Evolutionary conservation across 2,888 invertebrate genomes (phyloP).

Genomic region (Lithophane socia): DNA sequence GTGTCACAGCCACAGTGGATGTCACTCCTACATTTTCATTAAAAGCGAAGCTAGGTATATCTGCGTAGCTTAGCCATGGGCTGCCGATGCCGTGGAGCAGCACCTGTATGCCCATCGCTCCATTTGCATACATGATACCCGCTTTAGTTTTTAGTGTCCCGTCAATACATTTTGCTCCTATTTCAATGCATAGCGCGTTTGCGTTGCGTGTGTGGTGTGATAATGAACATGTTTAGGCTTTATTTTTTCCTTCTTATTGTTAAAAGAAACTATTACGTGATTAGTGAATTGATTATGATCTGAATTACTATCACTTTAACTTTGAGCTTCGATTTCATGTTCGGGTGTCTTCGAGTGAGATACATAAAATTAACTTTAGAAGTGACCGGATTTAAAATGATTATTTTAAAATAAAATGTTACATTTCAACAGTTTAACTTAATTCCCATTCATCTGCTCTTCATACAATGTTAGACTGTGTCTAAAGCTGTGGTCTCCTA

Average conservation of each 20-base stretch:
- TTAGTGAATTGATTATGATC: neutral
- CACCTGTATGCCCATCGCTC: constrained; percentile 2
- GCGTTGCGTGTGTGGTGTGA: constrained; percentile 28
- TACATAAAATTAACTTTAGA: neutral
- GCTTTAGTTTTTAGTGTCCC: constrained; percentile 9
- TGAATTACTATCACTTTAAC: neutral
- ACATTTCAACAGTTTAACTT: neutral
- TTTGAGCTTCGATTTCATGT: neutral
- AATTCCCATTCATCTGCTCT: constrained; percentile 4
- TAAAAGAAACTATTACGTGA: constrained; percentile 34
- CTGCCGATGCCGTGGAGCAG: constrained; percentile 1
- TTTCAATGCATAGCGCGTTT: constrained; percentile 37
- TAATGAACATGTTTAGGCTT: constrained; percentile 19
- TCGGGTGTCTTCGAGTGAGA: neutral
- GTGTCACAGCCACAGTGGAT: neutral
- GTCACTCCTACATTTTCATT: too few relatives aligned
- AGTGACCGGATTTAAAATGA: neutral
- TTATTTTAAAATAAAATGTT: neutral
- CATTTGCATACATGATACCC: constrained; percentile 42
- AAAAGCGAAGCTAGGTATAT: neutral
- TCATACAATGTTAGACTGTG: neutral
- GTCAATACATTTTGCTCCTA: constrained; percentile 18
- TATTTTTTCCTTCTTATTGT: constrained; percentile 25
- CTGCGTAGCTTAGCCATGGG: neutral
- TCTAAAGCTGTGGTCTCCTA: neutral